These are phyloP conservation scores for Rhingia rostrata DNA, from an alignment of 2,888 invertebrate species.

Conservation along the genomic window DNA sequence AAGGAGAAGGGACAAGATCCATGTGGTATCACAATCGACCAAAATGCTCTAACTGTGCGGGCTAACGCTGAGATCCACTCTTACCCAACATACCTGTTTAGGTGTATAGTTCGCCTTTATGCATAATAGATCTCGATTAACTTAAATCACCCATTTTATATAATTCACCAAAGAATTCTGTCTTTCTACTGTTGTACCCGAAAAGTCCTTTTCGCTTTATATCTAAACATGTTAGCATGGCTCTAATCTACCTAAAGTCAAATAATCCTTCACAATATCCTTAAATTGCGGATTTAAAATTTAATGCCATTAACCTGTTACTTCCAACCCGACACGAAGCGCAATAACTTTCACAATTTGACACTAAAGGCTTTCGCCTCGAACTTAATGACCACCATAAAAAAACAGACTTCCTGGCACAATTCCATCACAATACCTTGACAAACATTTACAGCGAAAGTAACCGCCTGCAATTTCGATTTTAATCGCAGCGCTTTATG, in stretches of 20 bases:
- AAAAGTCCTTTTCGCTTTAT: too few relatives aligned
- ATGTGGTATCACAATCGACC: too few relatives aligned
- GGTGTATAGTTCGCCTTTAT: too few relatives aligned
- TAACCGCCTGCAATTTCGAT: constrained; percentile 56
- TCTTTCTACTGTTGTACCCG: too few relatives aligned
- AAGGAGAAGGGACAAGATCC: too few relatives aligned
- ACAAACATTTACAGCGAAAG: constrained; percentile 21
- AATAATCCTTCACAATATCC: neutral
- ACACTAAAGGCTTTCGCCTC: neutral
- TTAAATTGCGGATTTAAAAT: neutral
- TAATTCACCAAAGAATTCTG: too few relatives aligned
- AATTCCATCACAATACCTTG: constrained; percentile 37
- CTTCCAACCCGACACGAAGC: neutral
- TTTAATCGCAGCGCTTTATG: constrained; percentile 65
- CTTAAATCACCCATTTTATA: too few relatives aligned
- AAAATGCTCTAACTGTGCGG: too few relatives aligned
- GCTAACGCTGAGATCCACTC: too few relatives aligned
- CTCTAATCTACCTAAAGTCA: neutral
- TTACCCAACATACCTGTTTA: too few relatives aligned
- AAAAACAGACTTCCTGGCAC: constrained; percentile 43
- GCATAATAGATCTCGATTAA: too few relatives aligned
- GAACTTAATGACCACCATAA: constrained; percentile 8
- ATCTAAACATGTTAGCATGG: too few relatives aligned
- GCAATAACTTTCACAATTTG: neutral
- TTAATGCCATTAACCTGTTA: neutral